A percentile compares a stretch with the other conserved stretches of the same genome.
Evolutionary conservation across 1,140 invertebrate genomes (phyloP).

Genomic region (Eulimnadia texana): DNA sequence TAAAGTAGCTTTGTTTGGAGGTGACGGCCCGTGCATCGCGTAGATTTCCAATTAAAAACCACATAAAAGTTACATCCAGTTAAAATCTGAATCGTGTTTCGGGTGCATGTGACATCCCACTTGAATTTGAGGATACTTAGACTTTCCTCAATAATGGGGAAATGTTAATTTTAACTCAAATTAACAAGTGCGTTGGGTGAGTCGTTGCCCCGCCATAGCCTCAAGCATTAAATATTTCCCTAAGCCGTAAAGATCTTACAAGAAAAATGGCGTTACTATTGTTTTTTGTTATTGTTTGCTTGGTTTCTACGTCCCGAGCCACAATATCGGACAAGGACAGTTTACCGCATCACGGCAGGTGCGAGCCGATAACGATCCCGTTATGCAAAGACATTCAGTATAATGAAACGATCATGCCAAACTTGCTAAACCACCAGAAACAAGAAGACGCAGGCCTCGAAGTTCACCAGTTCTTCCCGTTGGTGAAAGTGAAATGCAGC

Average conservation of each 20-base stretch:
- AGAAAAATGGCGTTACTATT: not conserved
- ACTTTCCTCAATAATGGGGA: not conserved
- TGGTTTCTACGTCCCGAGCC: not conserved
- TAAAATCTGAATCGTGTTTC: not conserved
- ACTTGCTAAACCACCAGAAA: conserved; percentile 77
- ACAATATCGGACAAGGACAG: conserved; percentile 31
- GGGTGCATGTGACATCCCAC: not conserved
- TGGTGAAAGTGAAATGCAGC: conserved; percentile 93
- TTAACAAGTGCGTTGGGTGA: not conserved
- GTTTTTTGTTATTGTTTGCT: not conserved
- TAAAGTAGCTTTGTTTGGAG: not conserved
- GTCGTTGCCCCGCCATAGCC: not conserved
- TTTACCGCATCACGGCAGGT: conserved; percentile 59
- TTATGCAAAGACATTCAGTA: conserved; percentile 85
- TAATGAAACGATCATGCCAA: conserved; percentile 93
- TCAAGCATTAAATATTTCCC: not conserved
- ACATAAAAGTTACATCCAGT: not conserved
- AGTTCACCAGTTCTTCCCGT: conserved; percentile 81
- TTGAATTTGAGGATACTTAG: not conserved
- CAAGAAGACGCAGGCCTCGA: conserved; percentile 91
- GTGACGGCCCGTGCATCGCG: not conserved
- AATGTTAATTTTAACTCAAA: not conserved
- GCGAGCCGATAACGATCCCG: conserved; percentile 82
- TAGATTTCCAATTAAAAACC: not conserved
- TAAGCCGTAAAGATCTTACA: not conserved